Evolutionary conservation across 1,140 invertebrate genomes (phyloP).

Genomic region (Palaemon carinicauda): DNA sequence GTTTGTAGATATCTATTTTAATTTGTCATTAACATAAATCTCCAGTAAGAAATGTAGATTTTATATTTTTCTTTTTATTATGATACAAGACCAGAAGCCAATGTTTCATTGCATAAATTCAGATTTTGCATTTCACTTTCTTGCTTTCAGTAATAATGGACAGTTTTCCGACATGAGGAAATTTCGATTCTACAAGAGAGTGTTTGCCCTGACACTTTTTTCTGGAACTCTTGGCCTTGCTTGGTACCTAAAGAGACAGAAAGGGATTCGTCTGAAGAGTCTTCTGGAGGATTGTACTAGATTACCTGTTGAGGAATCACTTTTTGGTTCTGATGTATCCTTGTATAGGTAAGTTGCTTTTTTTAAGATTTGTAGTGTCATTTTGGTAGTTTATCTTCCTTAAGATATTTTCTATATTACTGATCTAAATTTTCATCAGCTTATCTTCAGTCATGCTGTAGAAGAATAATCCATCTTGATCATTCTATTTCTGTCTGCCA

Average conservation of each 20-base stretch:
- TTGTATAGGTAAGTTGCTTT: slow-evolving; percentile 20
- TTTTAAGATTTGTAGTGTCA: too few relatives aligned
- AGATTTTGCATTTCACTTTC: not conserved
- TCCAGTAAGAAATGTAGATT: too few relatives aligned
- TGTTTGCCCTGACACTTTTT: slow-evolving; percentile 37
- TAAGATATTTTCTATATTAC: too few relatives aligned
- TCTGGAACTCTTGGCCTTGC: slow-evolving; percentile 18
- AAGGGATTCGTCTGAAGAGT: slow-evolving; percentile 12
- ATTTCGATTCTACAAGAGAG: slow-evolving; percentile 27
- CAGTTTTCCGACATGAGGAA: slow-evolving; percentile 9
- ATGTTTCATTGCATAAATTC: not conserved
- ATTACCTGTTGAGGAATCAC: slow-evolving; percentile 33
- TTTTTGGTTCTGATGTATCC: slow-evolving; percentile 35
- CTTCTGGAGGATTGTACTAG: slow-evolving; percentile 36
- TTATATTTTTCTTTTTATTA: too few relatives aligned
- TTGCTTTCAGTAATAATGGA: not conserved
- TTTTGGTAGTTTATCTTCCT: too few relatives aligned
- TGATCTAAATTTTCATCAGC: too few relatives aligned
- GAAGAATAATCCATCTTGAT: too few relatives aligned
- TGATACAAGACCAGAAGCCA: too few relatives aligned
- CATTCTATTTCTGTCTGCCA: too few relatives aligned
- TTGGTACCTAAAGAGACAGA: slow-evolving; percentile 38
- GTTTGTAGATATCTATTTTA: too few relatives aligned
- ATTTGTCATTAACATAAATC: too few relatives aligned
- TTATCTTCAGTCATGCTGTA: too few relatives aligned